Evolutionary conservation across 2,888 invertebrate genomes (phyloP).

Genomic region (Thymelicus sylvestris): DNA sequence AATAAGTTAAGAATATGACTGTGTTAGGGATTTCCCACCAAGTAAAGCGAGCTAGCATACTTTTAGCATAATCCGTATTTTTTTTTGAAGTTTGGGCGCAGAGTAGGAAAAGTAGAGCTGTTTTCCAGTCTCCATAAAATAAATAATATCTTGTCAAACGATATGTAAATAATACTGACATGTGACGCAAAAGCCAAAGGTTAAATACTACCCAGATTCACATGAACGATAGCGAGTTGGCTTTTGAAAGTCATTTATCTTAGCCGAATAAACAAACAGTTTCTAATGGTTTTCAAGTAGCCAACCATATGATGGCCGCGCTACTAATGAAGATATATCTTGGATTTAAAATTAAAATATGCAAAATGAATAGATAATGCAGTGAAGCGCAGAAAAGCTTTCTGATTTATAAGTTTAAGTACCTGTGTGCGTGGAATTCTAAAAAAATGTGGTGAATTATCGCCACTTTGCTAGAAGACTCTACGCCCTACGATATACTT

Average conservation of each 20-base stretch:
- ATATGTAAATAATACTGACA: background rate
- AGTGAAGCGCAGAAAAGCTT: constrained; percentile 4
- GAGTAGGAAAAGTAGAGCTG: too few relatives aligned
- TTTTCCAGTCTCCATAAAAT: too few relatives aligned
- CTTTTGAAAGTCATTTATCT: constrained; percentile 12
- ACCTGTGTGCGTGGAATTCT: background rate
- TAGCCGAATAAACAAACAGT: constrained; percentile 26
- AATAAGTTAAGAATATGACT: too few relatives aligned
- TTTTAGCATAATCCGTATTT: too few relatives aligned
- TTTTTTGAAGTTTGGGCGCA: too few relatives aligned
- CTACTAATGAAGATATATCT: constrained; percentile 18
- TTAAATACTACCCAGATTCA: constrained; percentile 3
- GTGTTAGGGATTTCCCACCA: too few relatives aligned
- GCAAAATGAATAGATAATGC: constrained; percentile 12
- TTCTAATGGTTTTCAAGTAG: constrained; percentile 6
- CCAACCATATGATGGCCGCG: background rate
- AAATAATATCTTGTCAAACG: too few relatives aligned
- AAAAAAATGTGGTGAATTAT: too few relatives aligned
- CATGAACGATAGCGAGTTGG: background rate
- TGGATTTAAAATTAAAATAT: constrained; percentile 18
- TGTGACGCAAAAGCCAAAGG: background rate
- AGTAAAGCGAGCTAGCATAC: too few relatives aligned
- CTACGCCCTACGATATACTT: too few relatives aligned
- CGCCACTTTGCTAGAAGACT: too few relatives aligned
- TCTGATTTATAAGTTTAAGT: background rate